Evolutionary conservation across 2,113 vertebrate genomes (phyloP), one percentile per base, ranked within the genome.

Genomic region (Mustela nigripes): DNA sequence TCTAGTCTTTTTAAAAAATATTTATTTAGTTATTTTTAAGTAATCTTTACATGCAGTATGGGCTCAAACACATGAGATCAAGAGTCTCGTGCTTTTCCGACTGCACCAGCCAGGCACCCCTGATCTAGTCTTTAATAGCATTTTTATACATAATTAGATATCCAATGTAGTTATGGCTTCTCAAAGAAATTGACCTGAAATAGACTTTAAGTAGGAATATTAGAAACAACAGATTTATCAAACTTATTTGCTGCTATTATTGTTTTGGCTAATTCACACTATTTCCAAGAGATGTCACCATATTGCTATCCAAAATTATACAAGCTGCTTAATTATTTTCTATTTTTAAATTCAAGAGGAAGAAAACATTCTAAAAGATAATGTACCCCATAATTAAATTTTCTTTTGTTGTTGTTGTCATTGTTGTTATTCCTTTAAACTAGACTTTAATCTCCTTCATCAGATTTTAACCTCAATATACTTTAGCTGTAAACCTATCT

Each of bases 291-390:
- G 36, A 36, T 56, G 56, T 48, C 31, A 62, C 28, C 45, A 39
- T 26, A 79, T 36, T 33, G 58, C 62, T 84, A 28, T 69, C 84
- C 62, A 65, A 67, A 94, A 76, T 92, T 53, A 93, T 28, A 73
- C 9, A 69, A 65, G 16, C 63, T 94, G 39, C 36, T 89, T 36
- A 78, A 19, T 67, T 83, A 53, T 65, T 58, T 58, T 65, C 76
- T 80, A 85, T 58, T 95, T 93, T 92, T 28, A 92, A 78, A 95
- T 74, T 92, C 50, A 82, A 76, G 28, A 73, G 19, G 18, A 96
- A 16, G 50, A 48, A 81, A 95, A 82, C 1, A 82, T 78, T 87
- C 84, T 10, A 69, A 60, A 90, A 91, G 22, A 21, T 90, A 73
- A 62, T n/a, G 26, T 48, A n/a, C 78, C 50, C 33, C 58, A 69